phyloP scores from a whole-genome alignment of 1,140 invertebrate genomes.

The Calephelis virginiensis region DNA sequence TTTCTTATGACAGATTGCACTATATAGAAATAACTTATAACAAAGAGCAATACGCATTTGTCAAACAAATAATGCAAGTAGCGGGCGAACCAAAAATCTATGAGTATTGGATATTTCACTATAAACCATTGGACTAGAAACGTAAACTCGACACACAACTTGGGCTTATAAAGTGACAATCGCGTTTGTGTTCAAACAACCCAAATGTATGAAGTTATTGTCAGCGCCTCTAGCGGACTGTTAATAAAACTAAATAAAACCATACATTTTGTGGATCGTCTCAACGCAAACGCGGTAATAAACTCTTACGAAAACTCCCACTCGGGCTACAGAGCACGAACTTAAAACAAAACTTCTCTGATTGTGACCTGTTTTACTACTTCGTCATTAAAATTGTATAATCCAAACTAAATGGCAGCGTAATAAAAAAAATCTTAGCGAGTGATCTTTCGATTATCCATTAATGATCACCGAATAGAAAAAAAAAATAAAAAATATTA shows the following conservation, averaged over 20 bases:
- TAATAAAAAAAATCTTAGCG: background rate
- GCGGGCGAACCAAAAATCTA: background rate
- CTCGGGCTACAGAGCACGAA: background rate
- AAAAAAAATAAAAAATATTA: too few species aligned
- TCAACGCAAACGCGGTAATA: too few species aligned
- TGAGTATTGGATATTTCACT: conserved; percentile 9
- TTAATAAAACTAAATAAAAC: too few species aligned
- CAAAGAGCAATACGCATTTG: background rate
- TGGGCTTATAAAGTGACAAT: too few species aligned
- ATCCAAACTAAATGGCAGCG: too few species aligned
- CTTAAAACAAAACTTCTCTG: background rate
- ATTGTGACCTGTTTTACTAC: conserved; percentile 7
- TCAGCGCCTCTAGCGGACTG: too few species aligned
- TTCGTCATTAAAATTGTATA: background rate
- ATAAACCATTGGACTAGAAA: conserved; percentile 7
- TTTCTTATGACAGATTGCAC: background rate
- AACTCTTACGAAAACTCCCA: too few species aligned
- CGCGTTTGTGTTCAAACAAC: too few species aligned
- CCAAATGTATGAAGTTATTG: too few species aligned
- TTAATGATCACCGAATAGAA: too few species aligned
- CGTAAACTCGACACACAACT: background rate
- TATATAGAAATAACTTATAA: background rate
- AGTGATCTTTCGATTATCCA: too few species aligned
- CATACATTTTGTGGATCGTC: too few species aligned
- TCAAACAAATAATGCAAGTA: background rate